Conservation (phyloP, 2,113 vertebrate genomes). For the Cervus canadensis region DNA sequence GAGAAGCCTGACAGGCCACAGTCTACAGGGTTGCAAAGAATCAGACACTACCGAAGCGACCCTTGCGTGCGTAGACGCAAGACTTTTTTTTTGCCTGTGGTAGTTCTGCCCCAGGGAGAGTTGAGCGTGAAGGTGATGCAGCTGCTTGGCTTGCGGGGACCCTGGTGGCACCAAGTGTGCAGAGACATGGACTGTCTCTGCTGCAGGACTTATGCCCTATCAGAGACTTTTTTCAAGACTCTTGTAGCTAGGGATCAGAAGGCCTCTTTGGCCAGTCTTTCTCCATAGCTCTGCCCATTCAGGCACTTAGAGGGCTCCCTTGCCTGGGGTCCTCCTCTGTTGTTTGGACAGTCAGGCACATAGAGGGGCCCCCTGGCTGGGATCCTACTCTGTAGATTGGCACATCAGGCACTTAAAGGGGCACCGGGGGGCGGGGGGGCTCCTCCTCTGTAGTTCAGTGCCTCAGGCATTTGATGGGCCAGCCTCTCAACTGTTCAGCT, state of each 20-base stretch:
- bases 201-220: neutral
- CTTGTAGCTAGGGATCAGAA: neutral
- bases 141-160: neutral
- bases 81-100: neutral
- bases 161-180: neutral
- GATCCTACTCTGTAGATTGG: neutral
- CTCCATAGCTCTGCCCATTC: neutral
- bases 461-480: neutral
- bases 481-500: neutral
- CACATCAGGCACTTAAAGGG: neutral
- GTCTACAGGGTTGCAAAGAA: rapidly evolving
- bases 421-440: rapidly evolving
- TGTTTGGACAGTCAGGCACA: neutral
- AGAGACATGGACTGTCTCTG: neutral
- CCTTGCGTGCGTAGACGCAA: rapidly evolving
- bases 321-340: neutral
- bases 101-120: neutral
- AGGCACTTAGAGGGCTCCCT: neutral
- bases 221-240: neutral
- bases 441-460: neutral
- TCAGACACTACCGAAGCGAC: neutral
- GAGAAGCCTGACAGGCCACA: neutral
- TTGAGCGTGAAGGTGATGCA: neutral
- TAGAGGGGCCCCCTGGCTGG: neutral
- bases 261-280: neutral